phyloP scores from a whole-genome alignment of 2,797 vertebrate genomes.

The Microctenopoma lineatum region DNA sequence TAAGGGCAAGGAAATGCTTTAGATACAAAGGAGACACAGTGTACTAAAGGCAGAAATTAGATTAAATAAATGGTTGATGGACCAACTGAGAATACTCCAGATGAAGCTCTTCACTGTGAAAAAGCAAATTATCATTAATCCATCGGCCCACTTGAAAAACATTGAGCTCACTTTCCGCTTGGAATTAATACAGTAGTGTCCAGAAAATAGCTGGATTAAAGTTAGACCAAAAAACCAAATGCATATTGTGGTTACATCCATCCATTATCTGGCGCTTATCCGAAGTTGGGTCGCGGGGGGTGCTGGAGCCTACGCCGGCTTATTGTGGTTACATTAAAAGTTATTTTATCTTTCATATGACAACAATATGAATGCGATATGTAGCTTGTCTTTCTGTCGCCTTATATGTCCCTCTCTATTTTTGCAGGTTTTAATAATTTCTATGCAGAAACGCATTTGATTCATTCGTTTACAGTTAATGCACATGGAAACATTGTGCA shows the following conservation, averaged over 20 bases:
- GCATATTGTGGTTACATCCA: background rate
- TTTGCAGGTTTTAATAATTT: background rate
- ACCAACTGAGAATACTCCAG: constrained; percentile 3
- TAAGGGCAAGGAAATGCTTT: constrained; percentile 1
- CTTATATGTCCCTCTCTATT: background rate
- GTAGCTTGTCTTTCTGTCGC: background rate
- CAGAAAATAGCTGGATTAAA: constrained; percentile 25
- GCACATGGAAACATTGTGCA: constrained; percentile 4
- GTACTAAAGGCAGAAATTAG: background rate
- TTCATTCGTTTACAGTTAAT: constrained; percentile 20
- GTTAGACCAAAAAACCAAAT: constrained; percentile 27
- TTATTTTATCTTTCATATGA: background rate
- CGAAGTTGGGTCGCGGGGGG: too few relatives aligned
- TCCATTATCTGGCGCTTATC: too few relatives aligned
- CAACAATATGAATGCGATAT: background rate
- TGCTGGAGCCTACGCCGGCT: too few relatives aligned
- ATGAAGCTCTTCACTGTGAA: constrained; percentile 19
- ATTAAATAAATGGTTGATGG: constrained; percentile 12
- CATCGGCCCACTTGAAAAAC: constrained; percentile 40
- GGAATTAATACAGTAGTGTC: constrained; percentile 20
- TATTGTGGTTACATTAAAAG: constrained; percentile 10
- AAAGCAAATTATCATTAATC: constrained; percentile 37
- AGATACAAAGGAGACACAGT: background rate
- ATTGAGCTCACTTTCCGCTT: constrained; percentile 31
- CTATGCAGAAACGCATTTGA: background rate